Percentiles rank a stretch among this genome's conserved stretches.
phyloP scores from a whole-genome alignment of 1,140 invertebrate genomes.

The Drosophila ironensis region DNA sequence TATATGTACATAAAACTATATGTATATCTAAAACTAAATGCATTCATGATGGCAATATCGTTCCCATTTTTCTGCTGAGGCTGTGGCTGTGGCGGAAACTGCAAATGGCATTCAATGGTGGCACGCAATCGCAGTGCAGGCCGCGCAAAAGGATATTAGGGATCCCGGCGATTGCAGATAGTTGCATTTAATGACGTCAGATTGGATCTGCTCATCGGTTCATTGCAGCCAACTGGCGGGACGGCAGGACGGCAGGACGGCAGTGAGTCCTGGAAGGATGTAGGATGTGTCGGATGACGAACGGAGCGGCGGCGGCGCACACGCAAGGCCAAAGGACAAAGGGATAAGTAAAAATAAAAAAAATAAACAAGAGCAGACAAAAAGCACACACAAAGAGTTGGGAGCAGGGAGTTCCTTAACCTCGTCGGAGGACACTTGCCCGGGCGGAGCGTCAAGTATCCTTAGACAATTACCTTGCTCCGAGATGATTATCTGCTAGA shows the following conservation, averaged over 20 bases:
- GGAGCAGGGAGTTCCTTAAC: slow-evolving; percentile 49
- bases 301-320: slow-evolving; percentile 12
- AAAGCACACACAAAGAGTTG: slow-evolving; percentile 37
- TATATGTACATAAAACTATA: no score
- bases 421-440: slow-evolving; percentile 55
- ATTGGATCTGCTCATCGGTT: slow-evolving; percentile 53
- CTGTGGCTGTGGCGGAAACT: not conserved
- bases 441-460: slow-evolving; percentile 67
- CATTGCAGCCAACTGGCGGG: slow-evolving; percentile 59
- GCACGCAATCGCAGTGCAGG: slow-evolving; percentile 22
- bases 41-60: no score
- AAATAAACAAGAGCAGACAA: no score
- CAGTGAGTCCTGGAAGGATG: no score
- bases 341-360: not conserved
- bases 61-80: slow-evolving; percentile 1
- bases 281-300: not conserved
- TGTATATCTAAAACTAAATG: no score
- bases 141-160: slow-evolving; percentile 26
- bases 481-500: slow-evolving; percentile 80
- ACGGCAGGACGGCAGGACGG: no score
- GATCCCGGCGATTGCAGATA: slow-evolving; percentile 46
- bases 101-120: slow-evolving; percentile 54
- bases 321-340: slow-evolving; percentile 37
- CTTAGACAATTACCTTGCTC: slow-evolving; percentile 59
- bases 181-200: slow-evolving; percentile 66